Percentiles rank a stretch among this genome's conserved stretches.
Evolutionary conservation across 2,888 invertebrate species (phyloP).

Genomic region (Cataglyphis albicans): DNA sequence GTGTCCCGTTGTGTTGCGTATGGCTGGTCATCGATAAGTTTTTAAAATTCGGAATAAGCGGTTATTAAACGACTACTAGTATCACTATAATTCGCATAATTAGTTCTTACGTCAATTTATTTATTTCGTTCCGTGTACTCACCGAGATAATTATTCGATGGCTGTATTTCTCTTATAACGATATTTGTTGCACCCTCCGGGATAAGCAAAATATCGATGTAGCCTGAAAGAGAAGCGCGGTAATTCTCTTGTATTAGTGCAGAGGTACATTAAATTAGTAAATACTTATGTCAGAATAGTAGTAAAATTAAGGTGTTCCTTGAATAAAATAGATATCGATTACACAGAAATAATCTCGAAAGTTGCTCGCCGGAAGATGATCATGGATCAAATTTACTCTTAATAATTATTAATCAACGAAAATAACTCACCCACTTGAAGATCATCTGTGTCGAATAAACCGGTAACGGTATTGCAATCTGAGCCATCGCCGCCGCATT

Average conservation of each 20-base stretch:
- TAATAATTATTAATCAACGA: slow-evolving; percentile 17
- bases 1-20: slow-evolving; percentile 93
- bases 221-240: slow-evolving; percentile 88
- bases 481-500: slow-evolving; percentile 96
- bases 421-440: slow-evolving; percentile 89
- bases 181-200: slow-evolving; percentile 98
- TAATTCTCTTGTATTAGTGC: neutral
- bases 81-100: slow-evolving; percentile 3
- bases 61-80: neutral
- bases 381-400: neutral
- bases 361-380: neutral
- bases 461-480: slow-evolving; percentile 93
- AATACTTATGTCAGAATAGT: neutral
- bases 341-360: neutral
- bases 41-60: slow-evolving; percentile 6
- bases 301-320: neutral
- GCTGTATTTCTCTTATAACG: slow-evolving; percentile 91
- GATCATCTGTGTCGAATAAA: slow-evolving; percentile 90
- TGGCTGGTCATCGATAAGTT: slow-evolving; percentile 87
- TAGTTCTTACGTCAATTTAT: neutral
- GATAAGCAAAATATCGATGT: slow-evolving; percentile 96
- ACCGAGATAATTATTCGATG: slow-evolving; percentile 97
- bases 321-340: neutral
- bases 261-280: neutral
- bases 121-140: slow-evolving; percentile 75